Percentiles rank a stretch among this genome's conserved stretches.
Conservation (phyloP, 1,140 invertebrate species). For the Berghia stephanieae region DNA sequence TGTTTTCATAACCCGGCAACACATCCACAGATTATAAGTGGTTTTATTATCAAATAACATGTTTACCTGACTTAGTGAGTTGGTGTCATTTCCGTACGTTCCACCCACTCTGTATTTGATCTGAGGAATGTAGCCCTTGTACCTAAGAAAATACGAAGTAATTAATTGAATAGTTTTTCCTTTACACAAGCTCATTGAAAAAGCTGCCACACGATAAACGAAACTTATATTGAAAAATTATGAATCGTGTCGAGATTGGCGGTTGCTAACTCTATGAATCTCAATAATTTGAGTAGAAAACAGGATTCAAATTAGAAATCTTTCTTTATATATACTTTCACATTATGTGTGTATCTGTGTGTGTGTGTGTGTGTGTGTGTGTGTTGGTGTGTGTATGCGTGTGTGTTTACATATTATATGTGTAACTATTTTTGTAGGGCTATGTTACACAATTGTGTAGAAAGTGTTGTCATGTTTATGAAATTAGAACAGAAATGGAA, state of each 20-base stretch:
- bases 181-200: background rate
- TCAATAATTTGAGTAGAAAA: background rate
- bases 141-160: conserved; percentile 51
- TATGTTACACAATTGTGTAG: too few species aligned
- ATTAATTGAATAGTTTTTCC: background rate
- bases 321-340: too few species aligned
- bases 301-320: background rate
- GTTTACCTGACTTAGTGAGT: conserved; percentile 59
- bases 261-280: background rate
- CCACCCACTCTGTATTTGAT: conserved; percentile 65
- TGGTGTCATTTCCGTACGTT: conserved; percentile 65
- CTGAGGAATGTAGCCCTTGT: conserved; percentile 65
- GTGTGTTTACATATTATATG: too few species aligned
- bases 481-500: too few species aligned
- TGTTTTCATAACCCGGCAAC: background rate
- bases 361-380: too few species aligned
- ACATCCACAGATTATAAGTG: too few species aligned
- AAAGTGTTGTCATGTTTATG: too few species aligned
- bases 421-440: too few species aligned
- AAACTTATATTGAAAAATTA: background rate
- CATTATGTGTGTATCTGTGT: too few species aligned
- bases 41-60: too few species aligned
- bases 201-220: background rate
- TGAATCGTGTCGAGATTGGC: background rate
- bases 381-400: too few species aligned